phyloP scores from a whole-genome alignment of 2,888 invertebrate genomes.

The Tipula confusa region DNA sequence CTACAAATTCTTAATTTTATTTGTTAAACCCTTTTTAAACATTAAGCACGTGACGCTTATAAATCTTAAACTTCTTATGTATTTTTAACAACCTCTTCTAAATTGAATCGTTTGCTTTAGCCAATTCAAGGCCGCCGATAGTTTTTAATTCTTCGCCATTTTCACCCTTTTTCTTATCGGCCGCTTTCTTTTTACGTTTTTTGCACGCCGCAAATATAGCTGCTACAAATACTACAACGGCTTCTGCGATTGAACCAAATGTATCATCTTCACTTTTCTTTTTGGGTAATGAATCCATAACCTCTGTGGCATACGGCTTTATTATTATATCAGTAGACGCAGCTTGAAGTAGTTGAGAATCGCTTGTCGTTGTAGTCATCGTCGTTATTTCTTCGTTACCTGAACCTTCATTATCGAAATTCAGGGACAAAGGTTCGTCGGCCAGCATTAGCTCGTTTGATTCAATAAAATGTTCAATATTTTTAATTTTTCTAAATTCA shows the following conservation, averaged over 20 bases:
- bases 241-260: not conserved
- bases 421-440: not conserved
- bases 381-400: not conserved
- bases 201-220: not conserved
- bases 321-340: not conserved
- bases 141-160: not conserved
- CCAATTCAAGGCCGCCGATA: not conserved
- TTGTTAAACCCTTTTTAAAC: too few species aligned
- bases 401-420: not conserved
- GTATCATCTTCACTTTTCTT: not conserved
- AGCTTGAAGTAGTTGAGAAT: not conserved
- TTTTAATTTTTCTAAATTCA: not conserved
- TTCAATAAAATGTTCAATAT: not conserved
- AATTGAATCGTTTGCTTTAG: not conserved
- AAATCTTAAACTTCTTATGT: not conserved
- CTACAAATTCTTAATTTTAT: too few species aligned
- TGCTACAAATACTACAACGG: not conserved
- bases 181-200: not conserved
- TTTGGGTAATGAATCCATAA: not conserved
- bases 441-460: not conserved
- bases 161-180: not conserved
- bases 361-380: too few species aligned
- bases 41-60: not conserved
- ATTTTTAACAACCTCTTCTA: not conserved
- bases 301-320: not conserved